Conservation (phyloP, 2,888 invertebrate genomes). For the Adela reaumurella region DNA sequence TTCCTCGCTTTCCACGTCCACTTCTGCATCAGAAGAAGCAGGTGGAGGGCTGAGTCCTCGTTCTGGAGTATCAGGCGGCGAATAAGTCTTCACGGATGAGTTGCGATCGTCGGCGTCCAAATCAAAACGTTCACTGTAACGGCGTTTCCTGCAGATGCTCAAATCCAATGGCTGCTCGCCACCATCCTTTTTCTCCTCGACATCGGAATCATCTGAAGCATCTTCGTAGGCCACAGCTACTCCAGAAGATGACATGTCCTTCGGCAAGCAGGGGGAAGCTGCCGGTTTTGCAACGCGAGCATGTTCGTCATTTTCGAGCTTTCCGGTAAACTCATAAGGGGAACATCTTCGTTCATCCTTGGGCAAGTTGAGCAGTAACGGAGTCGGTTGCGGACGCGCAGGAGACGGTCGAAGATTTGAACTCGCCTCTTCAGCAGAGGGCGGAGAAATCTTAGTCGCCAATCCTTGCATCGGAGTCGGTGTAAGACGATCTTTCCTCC, state of each 20-base stretch:
- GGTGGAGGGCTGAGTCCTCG: conserved; percentile 40
- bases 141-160: conserved; percentile 58
- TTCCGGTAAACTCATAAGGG: conserved; percentile 34
- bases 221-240: conserved; percentile 26
- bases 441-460: conserved; percentile 61
- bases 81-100: conserved; percentile 40
- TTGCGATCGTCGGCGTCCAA: conserved; percentile 37
- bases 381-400: conserved; percentile 51
- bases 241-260: conserved; percentile 34
- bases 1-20: conserved; percentile 32
- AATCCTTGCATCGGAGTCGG: conserved; percentile 48
- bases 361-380: conserved; percentile 29
- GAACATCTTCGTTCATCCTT: conserved; percentile 34
- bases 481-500: conserved; percentile 44
- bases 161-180: conserved; percentile 73
- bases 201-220: conserved; percentile 31
- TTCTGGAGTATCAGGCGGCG: conserved; percentile 41
- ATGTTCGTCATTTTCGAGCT: conserved; percentile 29
- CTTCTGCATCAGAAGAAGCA: conserved; percentile 52
- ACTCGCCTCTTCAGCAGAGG: conserved; percentile 63
- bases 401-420: conserved; percentile 64
- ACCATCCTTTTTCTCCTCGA: conserved; percentile 41
- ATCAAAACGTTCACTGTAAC: conserved; percentile 34
- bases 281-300: conserved; percentile 21
- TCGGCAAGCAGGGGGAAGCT: conserved; percentile 26